Percentiles rank a stretch among this genome's conserved stretches.
These are phyloP conservation scores for Fopius arisanus DNA, from an alignment of 1,140 invertebrate species.

Conservation along the genomic window DNA sequence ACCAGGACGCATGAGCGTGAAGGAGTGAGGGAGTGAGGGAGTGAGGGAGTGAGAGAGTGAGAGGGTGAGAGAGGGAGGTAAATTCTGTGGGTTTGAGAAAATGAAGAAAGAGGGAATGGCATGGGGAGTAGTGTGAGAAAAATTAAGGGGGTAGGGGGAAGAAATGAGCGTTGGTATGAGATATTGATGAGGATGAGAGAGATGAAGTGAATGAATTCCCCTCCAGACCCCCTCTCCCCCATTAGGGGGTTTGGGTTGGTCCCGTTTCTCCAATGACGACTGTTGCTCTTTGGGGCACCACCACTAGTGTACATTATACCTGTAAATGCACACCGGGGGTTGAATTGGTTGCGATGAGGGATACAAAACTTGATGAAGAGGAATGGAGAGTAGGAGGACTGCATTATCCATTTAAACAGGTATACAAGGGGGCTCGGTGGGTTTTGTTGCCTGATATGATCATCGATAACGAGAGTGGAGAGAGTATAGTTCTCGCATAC, in stretches of 20 bases:
- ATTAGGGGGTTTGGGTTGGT: neutral
- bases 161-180: neutral
- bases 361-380: neutral
- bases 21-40: neutral
- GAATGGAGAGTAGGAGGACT: neutral
- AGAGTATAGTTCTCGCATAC: neutral
- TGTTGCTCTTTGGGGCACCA: neutral
- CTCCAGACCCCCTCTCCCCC: neutral
- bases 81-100: slow-evolving; percentile 7
- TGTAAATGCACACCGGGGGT: neutral
- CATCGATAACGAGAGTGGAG: slow-evolving; percentile 23
- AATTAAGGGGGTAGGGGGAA: neutral
- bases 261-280: neutral
- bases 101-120: neutral
- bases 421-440: neutral
- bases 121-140: neutral
- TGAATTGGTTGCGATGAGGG: neutral
- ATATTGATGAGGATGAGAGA: neutral
- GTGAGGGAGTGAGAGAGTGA: neutral
- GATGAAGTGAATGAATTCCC: neutral
- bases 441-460: slow-evolving; percentile 20
- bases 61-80: neutral
- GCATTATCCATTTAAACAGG: slow-evolving; percentile 30
- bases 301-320: neutral
- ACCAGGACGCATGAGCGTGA: slow-evolving; percentile 29